Conservation (phyloP, 2,797 vertebrate species). For the Periparus ater region DNA sequence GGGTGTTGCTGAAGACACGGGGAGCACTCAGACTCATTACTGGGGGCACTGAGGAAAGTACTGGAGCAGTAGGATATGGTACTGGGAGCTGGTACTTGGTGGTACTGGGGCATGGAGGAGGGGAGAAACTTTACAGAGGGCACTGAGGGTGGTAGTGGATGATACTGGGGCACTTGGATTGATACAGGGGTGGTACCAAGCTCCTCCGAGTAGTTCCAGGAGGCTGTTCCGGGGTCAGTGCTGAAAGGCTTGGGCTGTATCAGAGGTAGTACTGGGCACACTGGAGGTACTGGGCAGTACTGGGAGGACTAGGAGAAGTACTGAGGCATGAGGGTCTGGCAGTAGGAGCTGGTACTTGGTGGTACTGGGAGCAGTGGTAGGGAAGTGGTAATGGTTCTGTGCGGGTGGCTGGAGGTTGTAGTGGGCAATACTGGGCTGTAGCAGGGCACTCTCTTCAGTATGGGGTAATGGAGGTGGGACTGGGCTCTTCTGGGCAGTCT, state of each 20-base stretch:
- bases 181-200: background rate
- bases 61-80: background rate
- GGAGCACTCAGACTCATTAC: background rate
- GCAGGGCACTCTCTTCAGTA: background rate
- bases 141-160: background rate
- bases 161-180: background rate
- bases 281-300: background rate
- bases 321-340: background rate
- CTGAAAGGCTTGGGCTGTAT: background rate
- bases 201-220: background rate
- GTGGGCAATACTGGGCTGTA: background rate
- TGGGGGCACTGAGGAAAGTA: too few species aligned
- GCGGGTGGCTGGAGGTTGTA: too few species aligned
- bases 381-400: too few species aligned
- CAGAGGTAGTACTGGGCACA: too few species aligned
- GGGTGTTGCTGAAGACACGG: background rate
- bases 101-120: background rate
- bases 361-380: too few species aligned
- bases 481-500: background rate
- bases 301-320: background rate
- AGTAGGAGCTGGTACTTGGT: background rate
- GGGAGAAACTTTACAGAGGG: background rate
- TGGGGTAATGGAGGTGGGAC: background rate
- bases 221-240: background rate
- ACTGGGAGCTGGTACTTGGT: background rate